Base-by-base conservation (phyloP, 2,113 vertebrate species). In the Siniperca chuatsi region DNA sequence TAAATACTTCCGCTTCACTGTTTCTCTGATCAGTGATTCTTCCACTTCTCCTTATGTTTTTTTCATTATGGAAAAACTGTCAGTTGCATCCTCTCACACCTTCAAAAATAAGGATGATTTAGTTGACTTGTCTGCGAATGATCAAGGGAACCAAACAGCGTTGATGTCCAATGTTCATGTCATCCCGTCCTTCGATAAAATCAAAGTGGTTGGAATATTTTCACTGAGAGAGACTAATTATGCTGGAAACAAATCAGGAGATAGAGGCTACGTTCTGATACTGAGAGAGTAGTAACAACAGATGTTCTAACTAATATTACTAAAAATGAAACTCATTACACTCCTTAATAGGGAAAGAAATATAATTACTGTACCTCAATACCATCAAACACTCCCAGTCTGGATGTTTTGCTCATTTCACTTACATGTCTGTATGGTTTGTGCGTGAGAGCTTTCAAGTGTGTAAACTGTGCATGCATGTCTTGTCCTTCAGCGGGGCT, bases 101-200 rank as follows among this genome's bases (percentile, higher is more conserved):
- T 71, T 72, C 23, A 83, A 29, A 68, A 77, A 76, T 25, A 20
- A 29, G 33, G 29, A 84, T 66, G 42, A 82, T 70, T 84, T 75
- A 0, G 42, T 74, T 91, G 70, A 52, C 71, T 42, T 54, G 46
- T 29, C 58, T 57, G 81, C 4, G 2, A 62, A 69, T 82, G 84
- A 91, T 90, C 84, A 90, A 90, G 82, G 74, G 62, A 87, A 82
- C 54, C 74, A 72, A 79, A 83, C 83, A 62, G 58, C 18, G 2
- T 65, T 87, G 87, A 84, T 61, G 88, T 89, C 75, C 78, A 35
- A 85, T 23, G 23, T 25, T 69, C 61, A 71, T 92, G 83, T 86
- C 84, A 83, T 90, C 79, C 16, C 8, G 60, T 91, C 76, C 87
- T 79, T 74, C 3, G 9, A 65, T 78, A 3, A 73, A 89, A 90